Conservation (phyloP, 1,140 invertebrate genomes). For the Saccostrea cuccullata region DNA sequence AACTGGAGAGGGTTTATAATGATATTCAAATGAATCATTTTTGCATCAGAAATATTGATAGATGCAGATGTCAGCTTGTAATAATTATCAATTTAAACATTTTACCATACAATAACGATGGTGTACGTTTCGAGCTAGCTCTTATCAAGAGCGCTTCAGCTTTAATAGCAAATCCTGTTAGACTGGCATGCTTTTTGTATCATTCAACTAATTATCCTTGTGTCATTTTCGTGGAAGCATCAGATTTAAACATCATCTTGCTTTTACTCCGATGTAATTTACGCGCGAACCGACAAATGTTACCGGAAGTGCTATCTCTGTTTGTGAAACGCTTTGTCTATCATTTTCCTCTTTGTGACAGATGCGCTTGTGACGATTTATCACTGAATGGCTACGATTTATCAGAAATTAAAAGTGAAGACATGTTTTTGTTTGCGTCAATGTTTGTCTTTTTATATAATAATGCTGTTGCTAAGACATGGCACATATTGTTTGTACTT, state of each 20-base stretch:
- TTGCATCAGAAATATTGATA: background rate
- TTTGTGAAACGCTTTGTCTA: conserved; percentile 35
- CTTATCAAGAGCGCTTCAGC: conserved; percentile 2
- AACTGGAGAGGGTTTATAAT: background rate
- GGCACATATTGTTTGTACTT: too few relatives aligned
- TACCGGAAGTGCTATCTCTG: conserved; percentile 29
- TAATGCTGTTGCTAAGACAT: too few relatives aligned
- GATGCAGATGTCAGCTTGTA: conserved; percentile 23
- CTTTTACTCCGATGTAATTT: conserved; percentile 35
- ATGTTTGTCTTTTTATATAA: too few relatives aligned
- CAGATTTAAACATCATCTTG: conserved; percentile 32
- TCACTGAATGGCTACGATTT: background rate
- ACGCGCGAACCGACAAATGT: conserved; percentile 28
- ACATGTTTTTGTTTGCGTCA: background rate
- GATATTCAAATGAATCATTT: background rate
- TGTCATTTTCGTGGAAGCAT: conserved; percentile 15
- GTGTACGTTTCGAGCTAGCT: background rate
- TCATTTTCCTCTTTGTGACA: conserved; percentile 29
- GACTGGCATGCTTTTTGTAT: conserved; percentile 17
- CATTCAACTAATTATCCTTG: conserved; percentile 27
- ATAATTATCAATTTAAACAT: conserved; percentile 32
- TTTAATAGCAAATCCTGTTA: conserved; percentile 3
- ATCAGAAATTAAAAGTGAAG: conserved; percentile 4
- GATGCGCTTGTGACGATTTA: conserved; percentile 25
- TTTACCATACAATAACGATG: conserved; percentile 25